phyloP scores from a whole-genome alignment of 2,888 invertebrate species.

The Helleia helle region DNA sequence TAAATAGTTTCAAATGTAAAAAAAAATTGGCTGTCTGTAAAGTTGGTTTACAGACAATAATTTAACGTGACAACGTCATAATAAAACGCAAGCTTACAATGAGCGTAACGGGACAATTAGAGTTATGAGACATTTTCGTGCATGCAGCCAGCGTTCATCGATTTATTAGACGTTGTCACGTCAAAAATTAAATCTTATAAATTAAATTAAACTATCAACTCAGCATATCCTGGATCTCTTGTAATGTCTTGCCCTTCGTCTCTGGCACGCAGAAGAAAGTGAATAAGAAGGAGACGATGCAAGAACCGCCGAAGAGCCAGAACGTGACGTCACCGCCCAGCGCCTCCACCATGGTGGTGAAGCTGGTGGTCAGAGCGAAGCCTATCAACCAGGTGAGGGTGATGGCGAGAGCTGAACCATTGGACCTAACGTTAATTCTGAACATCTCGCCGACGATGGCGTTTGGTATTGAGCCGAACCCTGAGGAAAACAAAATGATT shows the following conservation, averaged over 20 bases:
- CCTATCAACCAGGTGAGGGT: conserved; percentile 32
- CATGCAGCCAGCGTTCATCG: too few species aligned
- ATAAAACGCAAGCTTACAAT: too few species aligned
- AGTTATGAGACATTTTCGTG: too few species aligned
- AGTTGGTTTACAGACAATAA: too few species aligned
- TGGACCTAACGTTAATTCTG: conserved; percentile 30
- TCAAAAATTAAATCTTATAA: too few species aligned
- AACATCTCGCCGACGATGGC: conserved; percentile 38
- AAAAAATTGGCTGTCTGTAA: too few species aligned
- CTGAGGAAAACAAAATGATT: conserved; percentile 24
- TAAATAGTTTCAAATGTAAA: too few species aligned
- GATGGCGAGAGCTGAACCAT: conserved; percentile 32
- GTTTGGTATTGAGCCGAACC: conserved; percentile 35
- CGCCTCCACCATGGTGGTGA: conserved; percentile 26
- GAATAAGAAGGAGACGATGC: conserved; percentile 30
- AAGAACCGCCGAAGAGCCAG: conserved; percentile 32
- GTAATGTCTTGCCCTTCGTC: conserved; percentile 34
- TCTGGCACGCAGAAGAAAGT: conserved; percentile 31
- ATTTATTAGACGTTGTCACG: too few species aligned
- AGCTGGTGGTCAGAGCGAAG: conserved; percentile 29
- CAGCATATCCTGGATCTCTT: conserved; percentile 36
- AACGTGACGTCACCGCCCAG: conserved; percentile 34
- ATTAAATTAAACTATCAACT: conserved; percentile 20
- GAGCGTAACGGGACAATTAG: too few species aligned
- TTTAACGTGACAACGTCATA: too few species aligned